Percentiles rank a stretch among this genome's conserved stretches.
phyloP scores from a whole-genome alignment of 2,113 vertebrate species.

The Pimephales promelas region DNA sequence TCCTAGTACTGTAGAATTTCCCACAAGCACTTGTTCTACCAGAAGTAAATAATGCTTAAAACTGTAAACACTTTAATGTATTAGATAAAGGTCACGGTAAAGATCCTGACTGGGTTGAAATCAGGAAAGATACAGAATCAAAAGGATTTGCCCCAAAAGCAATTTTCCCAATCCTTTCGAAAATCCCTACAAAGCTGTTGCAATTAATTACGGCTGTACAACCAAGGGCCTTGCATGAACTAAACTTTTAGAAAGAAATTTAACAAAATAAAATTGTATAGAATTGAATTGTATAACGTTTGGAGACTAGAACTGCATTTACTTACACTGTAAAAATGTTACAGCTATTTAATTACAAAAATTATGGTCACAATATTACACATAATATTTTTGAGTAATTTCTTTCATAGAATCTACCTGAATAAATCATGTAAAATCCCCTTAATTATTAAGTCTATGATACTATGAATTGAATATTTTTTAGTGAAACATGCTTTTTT shows the following conservation, averaged over 20 bases:
- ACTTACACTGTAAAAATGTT: too few relatives aligned
- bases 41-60: not conserved
- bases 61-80: not conserved
- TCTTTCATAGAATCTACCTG: too few relatives aligned
- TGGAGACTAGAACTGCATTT: too few relatives aligned
- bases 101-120: conserved; percentile 2
- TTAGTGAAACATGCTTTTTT: too few relatives aligned
- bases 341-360: too few relatives aligned
- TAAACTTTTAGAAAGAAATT: not conserved
- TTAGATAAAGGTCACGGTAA: conserved; percentile 1
- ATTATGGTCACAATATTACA: too few relatives aligned
- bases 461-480: too few relatives aligned
- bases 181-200: conserved; percentile 3
- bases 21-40: not conserved
- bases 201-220: conserved; percentile 33
- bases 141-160: conserved; percentile 35
- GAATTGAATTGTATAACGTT: too few relatives aligned
- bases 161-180: conserved; percentile 30
- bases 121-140: conserved; percentile 8
- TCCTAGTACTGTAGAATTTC: not conserved
- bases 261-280: not conserved
- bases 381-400: too few relatives aligned
- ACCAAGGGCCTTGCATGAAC: conserved; percentile 4
- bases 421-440: too few relatives aligned
- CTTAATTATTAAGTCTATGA: too few relatives aligned